Evolutionary conservation across 2,888 invertebrate species (phyloP), one percentile per base, ranked within the genome.

Genomic region (Chrysolina americana): DNA sequence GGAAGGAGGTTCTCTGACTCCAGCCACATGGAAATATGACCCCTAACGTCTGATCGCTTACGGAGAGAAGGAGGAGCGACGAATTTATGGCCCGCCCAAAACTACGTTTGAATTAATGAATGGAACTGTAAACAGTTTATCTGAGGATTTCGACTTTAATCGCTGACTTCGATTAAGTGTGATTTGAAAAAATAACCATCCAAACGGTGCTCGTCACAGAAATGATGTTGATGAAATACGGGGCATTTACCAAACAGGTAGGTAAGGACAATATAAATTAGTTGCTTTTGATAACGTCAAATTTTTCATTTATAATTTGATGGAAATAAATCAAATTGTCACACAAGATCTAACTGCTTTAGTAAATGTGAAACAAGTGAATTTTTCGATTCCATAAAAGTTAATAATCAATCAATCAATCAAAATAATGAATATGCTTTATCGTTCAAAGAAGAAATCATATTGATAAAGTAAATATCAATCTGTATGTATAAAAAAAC

Each of bases 51-150:
- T 56, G 15, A 9, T 13, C 15, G 13, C 28, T 47, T 77, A 80
- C 56, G 70, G 79, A 69, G 66, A 63, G 70, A 17, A 70, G 82
- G 82, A 63, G 82, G 80, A 53, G 76, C 71, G 15, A 53, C 28
- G 19, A 21, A n/a, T 47, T 0, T 6, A 15, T 53, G 79, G 76
- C 65, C 78, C 84, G 80, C 85, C 85, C 70, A 68, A 68, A 75
- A 77, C 71, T 80, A 78, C 82, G 84, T 84, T 83, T 81, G 85
- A 85, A 83, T 85, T 85, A 84, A 84, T 85, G 85, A 85, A 85
- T 85, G 85, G 84, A 84, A 83, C 83, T 83, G 83, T 84, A 83
- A 80, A 82, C 79, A 81, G 80, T 81, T 81, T 81, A 80, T 79
- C 77, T 71, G 70, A 68, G 71, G 78, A 79, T 80, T 81, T 78